Conservation (phyloP, 2,888 invertebrate species). For the Pantelozetes paolii region DNA sequence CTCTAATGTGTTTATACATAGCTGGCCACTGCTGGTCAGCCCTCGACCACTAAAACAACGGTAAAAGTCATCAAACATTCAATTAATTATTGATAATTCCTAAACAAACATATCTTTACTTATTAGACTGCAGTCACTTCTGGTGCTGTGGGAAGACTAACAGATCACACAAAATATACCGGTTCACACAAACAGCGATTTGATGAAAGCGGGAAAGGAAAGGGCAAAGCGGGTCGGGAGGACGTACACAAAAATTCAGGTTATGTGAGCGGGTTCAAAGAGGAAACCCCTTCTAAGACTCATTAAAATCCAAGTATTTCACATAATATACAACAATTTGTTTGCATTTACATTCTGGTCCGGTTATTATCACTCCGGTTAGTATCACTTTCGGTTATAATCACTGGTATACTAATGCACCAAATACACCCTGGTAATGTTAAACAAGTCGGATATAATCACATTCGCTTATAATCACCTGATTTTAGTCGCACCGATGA, state of each 20-base stretch:
- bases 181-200: conserved; percentile 82
- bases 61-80: conserved; percentile 43
- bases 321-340: too few relatives aligned
- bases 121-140: conserved; percentile 51
- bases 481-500: too few relatives aligned
- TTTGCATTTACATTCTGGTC: too few relatives aligned
- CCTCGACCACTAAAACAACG: conserved; percentile 57
- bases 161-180: conserved; percentile 80
- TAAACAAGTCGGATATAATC: too few relatives aligned
- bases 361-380: too few relatives aligned
- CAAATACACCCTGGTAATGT: too few relatives aligned
- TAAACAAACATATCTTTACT: too few relatives aligned
- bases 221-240: conserved; percentile 73
- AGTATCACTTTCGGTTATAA: too few relatives aligned
- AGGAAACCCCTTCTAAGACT: background rate
- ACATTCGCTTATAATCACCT: too few relatives aligned
- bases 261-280: conserved; percentile 78
- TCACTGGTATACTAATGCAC: too few relatives aligned
- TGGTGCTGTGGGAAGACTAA: conserved; percentile 67
- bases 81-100: too few relatives aligned
- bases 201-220: conserved; percentile 73
- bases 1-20: background rate
- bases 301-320: background rate
- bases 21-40: conserved; percentile 60
- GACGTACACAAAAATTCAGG: conserved; percentile 69